phyloP scores from a whole-genome alignment of 2,888 invertebrate genomes.

The Eristalis arbustorum region DNA sequence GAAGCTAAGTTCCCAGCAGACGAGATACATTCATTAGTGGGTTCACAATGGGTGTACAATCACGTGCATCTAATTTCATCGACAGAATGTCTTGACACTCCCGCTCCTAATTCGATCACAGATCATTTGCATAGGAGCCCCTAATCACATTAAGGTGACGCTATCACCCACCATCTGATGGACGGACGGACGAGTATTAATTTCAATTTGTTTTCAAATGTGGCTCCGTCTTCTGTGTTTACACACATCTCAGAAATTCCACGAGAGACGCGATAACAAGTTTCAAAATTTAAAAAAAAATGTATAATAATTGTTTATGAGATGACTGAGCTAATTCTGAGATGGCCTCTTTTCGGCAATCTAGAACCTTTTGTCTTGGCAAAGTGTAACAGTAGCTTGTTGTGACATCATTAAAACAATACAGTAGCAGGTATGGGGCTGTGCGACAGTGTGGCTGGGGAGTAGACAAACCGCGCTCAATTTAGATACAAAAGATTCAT shows the following conservation, averaged over 20 bases:
- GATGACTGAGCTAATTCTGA: background rate
- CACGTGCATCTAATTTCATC: slow-evolving; percentile 42
- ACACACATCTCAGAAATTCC: background rate
- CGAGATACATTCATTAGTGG: slow-evolving; percentile 46
- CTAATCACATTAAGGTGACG: slow-evolving; percentile 1
- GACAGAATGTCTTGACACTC: background rate
- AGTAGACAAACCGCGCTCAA: slow-evolving; percentile 37
- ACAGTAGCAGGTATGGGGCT: slow-evolving; percentile 28
- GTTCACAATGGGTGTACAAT: slow-evolving; percentile 54
- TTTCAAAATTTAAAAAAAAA: background rate
- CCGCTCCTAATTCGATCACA: slow-evolving; percentile 7
- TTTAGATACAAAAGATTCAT: slow-evolving; percentile 47
- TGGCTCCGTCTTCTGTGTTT: slow-evolving; percentile 3
- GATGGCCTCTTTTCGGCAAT: background rate
- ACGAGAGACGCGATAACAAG: background rate
- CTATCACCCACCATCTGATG: background rate
- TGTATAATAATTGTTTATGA: background rate
- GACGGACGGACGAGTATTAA: background rate
- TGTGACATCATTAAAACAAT: slow-evolving; percentile 27
- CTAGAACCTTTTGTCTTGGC: slow-evolving; percentile 3
- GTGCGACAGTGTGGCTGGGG: background rate
- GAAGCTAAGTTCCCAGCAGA: slow-evolving; percentile 1
- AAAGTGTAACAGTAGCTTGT: slow-evolving; percentile 20
- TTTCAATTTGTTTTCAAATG: slow-evolving; percentile 15
- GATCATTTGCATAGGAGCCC: slow-evolving; percentile 28